Evolutionary conservation across 1,140 invertebrate species (phyloP), one percentile per base, ranked within the genome.

Genomic region (Eupeodes corollae): DNA sequence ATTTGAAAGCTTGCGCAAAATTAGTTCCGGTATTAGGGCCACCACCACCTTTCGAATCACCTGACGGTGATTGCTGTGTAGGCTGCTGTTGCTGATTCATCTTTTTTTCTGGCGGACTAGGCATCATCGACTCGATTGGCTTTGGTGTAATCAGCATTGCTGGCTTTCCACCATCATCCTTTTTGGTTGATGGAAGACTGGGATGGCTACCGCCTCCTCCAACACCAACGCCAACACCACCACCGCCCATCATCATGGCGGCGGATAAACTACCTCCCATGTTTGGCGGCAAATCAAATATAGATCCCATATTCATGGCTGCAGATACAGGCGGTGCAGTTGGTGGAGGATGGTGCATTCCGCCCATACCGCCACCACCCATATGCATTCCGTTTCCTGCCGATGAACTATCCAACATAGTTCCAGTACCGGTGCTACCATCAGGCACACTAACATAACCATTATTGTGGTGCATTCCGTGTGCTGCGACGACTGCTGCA

Each of bases 1-100:
- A 63, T 56, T 82, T 83, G 50, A 83, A 82, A 16, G 78, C 75
- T 56, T 79, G 79, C 26, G 73, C 76, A 62, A 80, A 80, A 61
- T 76, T 78, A 13, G 75, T 40, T 44, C 61, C 52, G 8, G 42
- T 44, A 14, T 34, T 31, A 32, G 45, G 35, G 42, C 44, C 49
- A 44, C 38, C 47, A n/a, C 35, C 44, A 14, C n/a, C n/a, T 9
- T 19, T 41, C 13, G 19, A 12, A 19, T 19, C 19, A 41, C 70
- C 67, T 30, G 67, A 57, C 42, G 73, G 65, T 44, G 68, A 57
- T 54, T 62, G 62, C 45, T 60, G 59, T 10, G 58, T 54, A 15
- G 55, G 59, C 14, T 57, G 53, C 15, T 45, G 42, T 46, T 34
- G 41, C 10, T 49, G 44, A 18, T 50, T 50, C 2, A 52, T 56